Conservation (phyloP, 2,888 invertebrate genomes). For the Ectropis crepuscularia region DNA sequence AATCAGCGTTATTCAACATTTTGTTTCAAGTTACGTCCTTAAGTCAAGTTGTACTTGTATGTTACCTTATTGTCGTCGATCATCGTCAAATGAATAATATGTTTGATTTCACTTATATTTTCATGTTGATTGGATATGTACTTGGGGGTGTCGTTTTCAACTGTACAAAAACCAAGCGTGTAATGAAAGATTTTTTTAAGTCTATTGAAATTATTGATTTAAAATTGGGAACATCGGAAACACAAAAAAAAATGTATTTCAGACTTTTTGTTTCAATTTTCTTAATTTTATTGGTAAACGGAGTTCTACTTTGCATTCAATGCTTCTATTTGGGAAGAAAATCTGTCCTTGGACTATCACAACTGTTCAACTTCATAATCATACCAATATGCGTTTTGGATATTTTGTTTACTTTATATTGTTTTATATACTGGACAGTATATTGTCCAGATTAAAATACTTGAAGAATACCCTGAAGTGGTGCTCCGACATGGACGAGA, state of each 20-base stretch:
- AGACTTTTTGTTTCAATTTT: neutral
- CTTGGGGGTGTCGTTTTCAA: neutral
- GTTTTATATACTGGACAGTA: slow-evolving; percentile 2
- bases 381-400: neutral
- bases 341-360: neutral
- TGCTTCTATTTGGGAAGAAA: neutral
- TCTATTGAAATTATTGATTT: neutral
- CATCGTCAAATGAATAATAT: neutral
- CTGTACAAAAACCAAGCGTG: neutral
- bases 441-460: slow-evolving; percentile 1
- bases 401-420: neutral
- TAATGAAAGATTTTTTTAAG: neutral
- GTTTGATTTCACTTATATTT: neutral
- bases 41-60: neutral
- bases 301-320: neutral
- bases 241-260: neutral
- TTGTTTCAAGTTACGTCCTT: neutral
- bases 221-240: neutral
- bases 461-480: neutral
- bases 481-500: neutral
- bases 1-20: neutral
- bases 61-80: neutral
- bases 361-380: neutral
- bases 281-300: neutral
- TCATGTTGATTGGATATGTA: neutral